Evolutionary conservation across 1,140 invertebrate species (phyloP).

Genomic region (Solen grandis): DNA sequence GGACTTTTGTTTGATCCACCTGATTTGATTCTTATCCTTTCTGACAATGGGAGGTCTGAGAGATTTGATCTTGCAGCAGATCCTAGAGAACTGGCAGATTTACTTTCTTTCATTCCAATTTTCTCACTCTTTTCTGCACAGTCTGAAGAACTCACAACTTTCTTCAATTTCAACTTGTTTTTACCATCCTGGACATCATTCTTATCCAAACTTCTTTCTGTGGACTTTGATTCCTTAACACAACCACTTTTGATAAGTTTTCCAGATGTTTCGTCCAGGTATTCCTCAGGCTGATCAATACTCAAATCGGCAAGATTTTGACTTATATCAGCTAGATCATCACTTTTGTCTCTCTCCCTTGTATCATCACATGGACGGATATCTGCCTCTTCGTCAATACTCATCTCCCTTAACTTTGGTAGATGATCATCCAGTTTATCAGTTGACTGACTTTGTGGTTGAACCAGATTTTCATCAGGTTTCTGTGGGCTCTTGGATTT

Average conservation of each 20-base stretch:
- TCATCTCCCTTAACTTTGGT: constrained; percentile 11
- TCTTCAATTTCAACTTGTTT: constrained; percentile 37
- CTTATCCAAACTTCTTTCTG: not conserved
- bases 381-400: too few relatives aligned
- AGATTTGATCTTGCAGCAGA: too few relatives aligned
- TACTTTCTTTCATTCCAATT: too few relatives aligned
- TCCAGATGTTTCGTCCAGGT: constrained; percentile 38
- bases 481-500: constrained; percentile 42
- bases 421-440: not conserved
- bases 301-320: constrained; percentile 33
- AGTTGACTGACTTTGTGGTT: not conserved
- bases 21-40: constrained; percentile 52
- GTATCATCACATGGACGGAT: too few relatives aligned
- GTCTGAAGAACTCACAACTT: constrained; percentile 15
- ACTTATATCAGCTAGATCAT: constrained; percentile 44
- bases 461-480: not conserved
- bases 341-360: too few relatives aligned
- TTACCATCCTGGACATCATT: not conserved
- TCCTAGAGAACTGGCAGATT: too few relatives aligned
- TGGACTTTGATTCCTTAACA: not conserved
- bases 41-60: constrained; percentile 40
- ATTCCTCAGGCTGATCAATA: constrained; percentile 21
- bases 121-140: too few relatives aligned
- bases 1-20: constrained; percentile 42
- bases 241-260: constrained; percentile 7